Evolutionary conservation across 1,140 invertebrate species (phyloP).

Genomic region (Oppia nitens): DNA sequence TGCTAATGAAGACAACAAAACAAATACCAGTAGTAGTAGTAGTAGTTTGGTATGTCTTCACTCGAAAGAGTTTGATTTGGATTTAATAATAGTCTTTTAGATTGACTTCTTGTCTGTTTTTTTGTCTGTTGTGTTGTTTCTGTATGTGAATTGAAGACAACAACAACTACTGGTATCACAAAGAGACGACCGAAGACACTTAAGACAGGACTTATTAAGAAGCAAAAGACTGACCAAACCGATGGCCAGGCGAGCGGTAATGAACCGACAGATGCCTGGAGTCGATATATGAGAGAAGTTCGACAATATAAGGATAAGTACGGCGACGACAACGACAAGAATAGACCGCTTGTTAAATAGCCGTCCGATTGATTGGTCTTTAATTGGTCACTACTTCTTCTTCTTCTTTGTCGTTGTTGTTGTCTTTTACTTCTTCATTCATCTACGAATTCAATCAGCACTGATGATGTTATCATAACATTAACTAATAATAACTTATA

Average conservation of each 20-base stretch:
- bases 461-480: neutral
- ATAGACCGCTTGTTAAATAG: slow-evolving; percentile 70
- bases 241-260: neutral
- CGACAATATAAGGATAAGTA: slow-evolving; percentile 75
- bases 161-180: neutral
- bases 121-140: neutral
- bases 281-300: slow-evolving; percentile 77
- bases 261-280: slow-evolving; percentile 61
- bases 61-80: too few relatives aligned
- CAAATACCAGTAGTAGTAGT: too few relatives aligned
- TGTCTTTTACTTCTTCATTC: neutral
- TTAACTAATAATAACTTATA: neutral
- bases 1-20: neutral
- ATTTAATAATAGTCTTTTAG: too few relatives aligned
- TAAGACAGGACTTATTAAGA: slow-evolving; percentile 6
- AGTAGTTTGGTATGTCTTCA: too few relatives aligned
- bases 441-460: neutral
- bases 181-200: neutral
- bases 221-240: slow-evolving; percentile 26
- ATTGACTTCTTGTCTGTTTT: neutral
- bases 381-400: neutral
- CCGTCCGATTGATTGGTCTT: neutral
- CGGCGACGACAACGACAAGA: slow-evolving; percentile 73
- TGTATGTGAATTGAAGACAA: neutral
- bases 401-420: neutral